These are phyloP conservation scores for Gnathonemus echidnorhynchus DNA, from an alignment of 2,113 vertebrate genomes.

Conservation along the genomic window DNA sequence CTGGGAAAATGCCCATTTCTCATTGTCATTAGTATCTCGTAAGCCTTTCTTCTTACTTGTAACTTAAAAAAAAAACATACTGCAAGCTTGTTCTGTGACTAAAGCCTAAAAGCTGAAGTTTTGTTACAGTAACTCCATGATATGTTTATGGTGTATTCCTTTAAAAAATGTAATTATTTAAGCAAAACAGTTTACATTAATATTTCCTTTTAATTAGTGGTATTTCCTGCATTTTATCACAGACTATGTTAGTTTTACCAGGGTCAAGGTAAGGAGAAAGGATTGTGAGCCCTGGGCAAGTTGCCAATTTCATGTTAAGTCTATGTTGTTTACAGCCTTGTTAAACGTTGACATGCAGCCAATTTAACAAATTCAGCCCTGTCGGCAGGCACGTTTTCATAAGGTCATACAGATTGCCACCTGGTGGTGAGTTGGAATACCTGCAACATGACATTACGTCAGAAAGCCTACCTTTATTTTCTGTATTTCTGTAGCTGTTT, in stretches of 20 bases:
- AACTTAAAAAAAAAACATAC: slow-evolving; percentile 4
- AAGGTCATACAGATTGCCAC: slow-evolving; percentile 32
- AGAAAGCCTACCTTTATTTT: background rate
- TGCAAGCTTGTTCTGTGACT: background rate
- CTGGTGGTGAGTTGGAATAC: slow-evolving; percentile 41
- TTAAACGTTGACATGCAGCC: background rate
- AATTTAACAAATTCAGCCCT: background rate
- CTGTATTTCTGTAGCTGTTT: slow-evolving; percentile 12
- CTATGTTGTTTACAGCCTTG: background rate
- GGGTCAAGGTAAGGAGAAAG: background rate
- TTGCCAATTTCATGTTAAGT: background rate
- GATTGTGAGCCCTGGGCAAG: background rate
- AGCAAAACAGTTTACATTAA: background rate
- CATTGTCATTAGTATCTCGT: slow-evolving; percentile 31
- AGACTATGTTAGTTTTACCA: background rate
- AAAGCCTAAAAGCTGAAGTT: background rate
- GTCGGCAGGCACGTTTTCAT: background rate
- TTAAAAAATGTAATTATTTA: background rate
- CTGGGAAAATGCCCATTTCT: slow-evolving; percentile 45
- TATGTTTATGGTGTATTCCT: slow-evolving; percentile 7
- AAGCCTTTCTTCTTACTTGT: background rate
- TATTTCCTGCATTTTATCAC: slow-evolving; percentile 3
- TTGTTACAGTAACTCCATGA: background rate
- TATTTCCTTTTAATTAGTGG: slow-evolving; percentile 5
- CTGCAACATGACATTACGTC: background rate